Evolutionary conservation across 2,888 invertebrate genomes (phyloP).

Genomic region (Rotaria macrura): DNA sequence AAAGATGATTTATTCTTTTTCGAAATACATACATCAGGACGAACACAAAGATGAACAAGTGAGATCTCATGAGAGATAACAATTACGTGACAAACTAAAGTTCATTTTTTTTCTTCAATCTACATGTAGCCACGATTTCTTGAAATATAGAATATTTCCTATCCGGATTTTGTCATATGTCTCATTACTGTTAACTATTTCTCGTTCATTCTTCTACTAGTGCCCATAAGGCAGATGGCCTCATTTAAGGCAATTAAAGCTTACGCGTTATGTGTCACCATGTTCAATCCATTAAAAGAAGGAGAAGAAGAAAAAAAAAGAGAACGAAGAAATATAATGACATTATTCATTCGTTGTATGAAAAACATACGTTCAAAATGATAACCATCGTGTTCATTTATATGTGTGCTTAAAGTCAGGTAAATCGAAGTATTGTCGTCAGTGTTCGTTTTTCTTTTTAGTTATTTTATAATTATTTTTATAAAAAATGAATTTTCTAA

Average conservation of each 20-base stretch:
- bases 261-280: background rate
- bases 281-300: background rate
- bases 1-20: background rate
- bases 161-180: background rate
- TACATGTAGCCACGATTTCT: too few species aligned
- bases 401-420: background rate
- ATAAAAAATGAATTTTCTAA: background rate
- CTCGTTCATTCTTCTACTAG: background rate
- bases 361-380: background rate
- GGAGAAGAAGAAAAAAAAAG: background rate
- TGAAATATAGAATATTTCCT: background rate
- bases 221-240: background rate
- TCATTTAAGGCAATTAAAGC: background rate
- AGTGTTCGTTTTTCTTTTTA: background rate
- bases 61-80: background rate
- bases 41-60: background rate
- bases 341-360: background rate
- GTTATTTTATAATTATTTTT: too few species aligned
- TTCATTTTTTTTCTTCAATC: background rate
- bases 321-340: background rate
- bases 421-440: background rate
- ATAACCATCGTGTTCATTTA: background rate
- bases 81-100: background rate
- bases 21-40: background rate
- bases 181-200: background rate